phyloP scores from a whole-genome alignment of 92 coral and sea anemone genomes.

The Metridium senile region DNA sequence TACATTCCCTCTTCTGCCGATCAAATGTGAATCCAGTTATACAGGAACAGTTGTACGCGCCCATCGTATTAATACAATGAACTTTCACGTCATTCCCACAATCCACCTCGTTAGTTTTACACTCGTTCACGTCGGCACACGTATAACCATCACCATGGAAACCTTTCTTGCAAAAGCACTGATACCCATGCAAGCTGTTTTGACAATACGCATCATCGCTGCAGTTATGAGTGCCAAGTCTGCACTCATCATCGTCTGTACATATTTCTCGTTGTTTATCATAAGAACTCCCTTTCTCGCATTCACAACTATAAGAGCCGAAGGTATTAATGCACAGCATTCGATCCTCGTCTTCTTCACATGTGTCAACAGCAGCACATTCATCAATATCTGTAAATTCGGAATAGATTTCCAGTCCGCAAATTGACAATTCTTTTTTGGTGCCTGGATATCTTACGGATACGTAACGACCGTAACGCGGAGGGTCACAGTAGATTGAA shows the following conservation, averaged over 20 bases:
- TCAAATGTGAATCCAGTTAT: constrained; percentile 8
- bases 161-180: constrained; percentile 29
- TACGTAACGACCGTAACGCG: constrained; percentile 33
- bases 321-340: constrained; percentile 35
- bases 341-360: constrained; percentile 33
- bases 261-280: background rate
- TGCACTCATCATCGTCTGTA: constrained; percentile 20
- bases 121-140: constrained; percentile 45
- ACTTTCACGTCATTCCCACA: constrained; percentile 35
- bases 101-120: constrained; percentile 4
- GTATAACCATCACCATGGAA: constrained; percentile 29
- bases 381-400: constrained; percentile 34
- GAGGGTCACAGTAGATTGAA: constrained; percentile 28
- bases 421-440: constrained; percentile 21
- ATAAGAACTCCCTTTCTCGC: background rate
- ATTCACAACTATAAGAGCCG: constrained; percentile 19
- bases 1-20: background rate
- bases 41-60: constrained; percentile 42
- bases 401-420: constrained; percentile 47
- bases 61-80: constrained; percentile 38
- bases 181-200: constrained; percentile 15
- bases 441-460: constrained; percentile 1
- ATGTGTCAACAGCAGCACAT: constrained; percentile 4
- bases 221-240: constrained; percentile 14
- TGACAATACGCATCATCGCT: constrained; percentile 7